Base-by-base conservation (phyloP, 2,113 vertebrate genomes). In the Himantopus leucocephalus region DNA sequence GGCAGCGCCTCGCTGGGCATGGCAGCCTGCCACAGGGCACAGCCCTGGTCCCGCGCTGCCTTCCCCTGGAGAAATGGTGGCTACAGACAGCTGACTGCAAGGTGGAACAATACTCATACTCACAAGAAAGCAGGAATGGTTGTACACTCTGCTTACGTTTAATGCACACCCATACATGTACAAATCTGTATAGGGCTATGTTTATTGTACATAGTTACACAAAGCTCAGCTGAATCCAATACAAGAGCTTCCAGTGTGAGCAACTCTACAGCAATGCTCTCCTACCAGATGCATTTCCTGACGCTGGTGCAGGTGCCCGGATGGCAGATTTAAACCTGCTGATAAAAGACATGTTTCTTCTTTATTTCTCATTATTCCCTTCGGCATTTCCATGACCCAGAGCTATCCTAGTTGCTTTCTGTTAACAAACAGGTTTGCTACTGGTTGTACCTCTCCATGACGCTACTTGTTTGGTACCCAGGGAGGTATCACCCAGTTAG, bases 281-380 rank as follows among this genome's bases (percentile, higher is more conserved):
- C 84, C 68, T 13, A 30, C 10, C 58, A 35, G 7, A 58, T 0
- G 2, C 32, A 6, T 22, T 43, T 35, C 60, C 74, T 88, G 48
- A 0, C 0, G 7, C 70, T 32, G 62, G 74, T 2, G 7, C 67
- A 92, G 72, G 53, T 68, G 62, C 59, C 67, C 0, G 0, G 34
- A 68, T 16, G 32, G 73, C 55, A 74, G 35, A 74, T 62, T 35
- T 43, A 81, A 81, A 16, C 35, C 73, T 74, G 74, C 74, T 87
- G 50, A 66, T 53, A 74, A 58, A 73, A 94, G n/a, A 8, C 3
- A 4, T 5, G 8, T 71, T 94, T 62, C 35, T 83, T 89, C 77
- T 80, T 67, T 14, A 70, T 60, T 85, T 72, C 22, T n/a, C 37
- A 35, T 59, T 45, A 59, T 66, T 76, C 41, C 66, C 48, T 78